These are phyloP conservation scores for Candidula unifasciata DNA, from an alignment of 2,888 invertebrate genomes.

Conservation along the genomic window DNA sequence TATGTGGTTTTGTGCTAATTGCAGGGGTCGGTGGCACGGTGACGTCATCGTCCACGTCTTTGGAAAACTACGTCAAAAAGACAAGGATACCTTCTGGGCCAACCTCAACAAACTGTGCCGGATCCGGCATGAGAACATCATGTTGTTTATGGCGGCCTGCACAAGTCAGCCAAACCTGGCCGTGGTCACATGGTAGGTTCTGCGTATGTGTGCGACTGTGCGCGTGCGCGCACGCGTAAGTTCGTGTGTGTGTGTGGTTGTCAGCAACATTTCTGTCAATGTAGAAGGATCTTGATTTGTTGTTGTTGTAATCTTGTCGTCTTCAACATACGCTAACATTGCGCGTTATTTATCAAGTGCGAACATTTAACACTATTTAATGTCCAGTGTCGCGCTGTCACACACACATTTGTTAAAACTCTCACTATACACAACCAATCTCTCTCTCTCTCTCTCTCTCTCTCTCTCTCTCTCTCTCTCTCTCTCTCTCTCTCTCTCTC, in stretches of 20 bases:
- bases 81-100: constrained; percentile 58
- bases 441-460: no score
- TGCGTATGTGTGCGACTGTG: neutral
- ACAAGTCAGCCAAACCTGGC: constrained; percentile 75
- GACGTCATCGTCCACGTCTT: constrained; percentile 60
- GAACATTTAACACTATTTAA: no score
- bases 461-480: no score
- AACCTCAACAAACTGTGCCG: constrained; percentile 76
- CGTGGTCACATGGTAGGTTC: constrained; percentile 76
- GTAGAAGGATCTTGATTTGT: no score
- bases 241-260: neutral
- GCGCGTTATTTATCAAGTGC: no score
- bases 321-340: no score
- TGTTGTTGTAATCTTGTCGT: no score
- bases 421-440: no score
- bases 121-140: constrained; percentile 79
- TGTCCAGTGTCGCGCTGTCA: no score
- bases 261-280: neutral
- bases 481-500: no score
- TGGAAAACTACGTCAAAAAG: constrained; percentile 55
- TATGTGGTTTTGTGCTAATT: no score
- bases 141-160: constrained; percentile 79
- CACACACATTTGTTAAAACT: no score
- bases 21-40: constrained; percentile 62
- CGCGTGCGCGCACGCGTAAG: neutral